Base-by-base conservation (phyloP, 2,888 invertebrate genomes). In the Marasmarcha lunaedactyla region DNA sequence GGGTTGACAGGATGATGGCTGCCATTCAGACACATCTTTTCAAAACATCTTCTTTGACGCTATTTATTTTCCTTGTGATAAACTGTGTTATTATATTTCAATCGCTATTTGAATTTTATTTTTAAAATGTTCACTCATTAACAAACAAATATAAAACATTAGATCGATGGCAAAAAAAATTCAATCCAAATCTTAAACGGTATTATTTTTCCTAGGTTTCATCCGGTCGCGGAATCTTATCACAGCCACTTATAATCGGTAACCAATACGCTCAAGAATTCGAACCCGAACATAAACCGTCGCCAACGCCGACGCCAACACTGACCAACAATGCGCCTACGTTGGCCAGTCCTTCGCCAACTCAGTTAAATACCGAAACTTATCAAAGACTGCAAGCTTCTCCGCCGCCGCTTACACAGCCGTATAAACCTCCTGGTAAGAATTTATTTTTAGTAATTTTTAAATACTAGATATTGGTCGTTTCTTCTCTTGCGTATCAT, bases 221-320 rank as follows among this genome's bases (percentile, higher is more conserved):
- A 40, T 73, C 72, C 2, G 81, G 83, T 5, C 76, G 81, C n/a
- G 77, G 81, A 13, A 56, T 78, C 26, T 60, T 66, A 4, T 55
- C 55, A 36, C 79, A 73, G 39, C 73, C 79, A 1, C 67, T 84
- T 26, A 76, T 84, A 44, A 84, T 84, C 51, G 69, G 76, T 56
- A 84, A 84, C 50, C 79, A 79, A 41, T 84, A 83, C 46, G 84
- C 79, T 35, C 76, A 79, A 42, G 83, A 84, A 49, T 74, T 63
- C 42, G 84, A 84, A 42, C 74, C 86, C 43, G 73, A 73, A 15
- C 57, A 59, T 36, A 81, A 81, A 42, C 13, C 34, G 13, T 13
- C 34, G 14, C 12, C 12, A 5, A 4, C 34, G 14, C 12, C 9
- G 13, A 13, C 34, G 13, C 33, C n/a, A 4, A 7, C 33, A 4